Conservation (phyloP, 2,797 vertebrate genomes). For the Prunella strophiata region DNA sequence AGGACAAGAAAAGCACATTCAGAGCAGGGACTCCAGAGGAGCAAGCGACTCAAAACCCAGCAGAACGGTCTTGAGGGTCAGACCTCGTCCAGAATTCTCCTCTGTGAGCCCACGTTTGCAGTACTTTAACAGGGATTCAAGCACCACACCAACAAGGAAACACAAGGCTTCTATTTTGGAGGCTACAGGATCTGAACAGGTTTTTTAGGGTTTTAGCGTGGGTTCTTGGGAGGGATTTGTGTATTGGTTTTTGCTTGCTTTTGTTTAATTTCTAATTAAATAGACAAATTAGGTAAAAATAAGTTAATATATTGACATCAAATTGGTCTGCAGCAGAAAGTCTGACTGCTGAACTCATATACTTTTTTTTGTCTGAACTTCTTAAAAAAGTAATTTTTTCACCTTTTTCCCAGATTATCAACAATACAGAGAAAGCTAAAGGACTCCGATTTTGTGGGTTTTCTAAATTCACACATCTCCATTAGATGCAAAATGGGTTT, state of each 20-base stretch:
- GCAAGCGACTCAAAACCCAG: neutral
- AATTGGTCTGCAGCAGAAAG: neutral
- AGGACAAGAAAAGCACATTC: neutral
- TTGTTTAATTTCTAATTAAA: neutral
- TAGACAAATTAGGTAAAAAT: neutral
- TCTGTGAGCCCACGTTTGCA: neutral
- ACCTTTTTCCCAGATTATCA: neutral
- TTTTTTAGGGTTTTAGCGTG: too few relatives aligned
- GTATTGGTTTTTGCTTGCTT: neutral
- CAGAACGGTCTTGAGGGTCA: neutral
- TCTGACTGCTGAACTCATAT: neutral
- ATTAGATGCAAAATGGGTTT: neutral
- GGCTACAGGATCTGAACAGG: neutral
- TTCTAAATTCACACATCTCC: neutral
- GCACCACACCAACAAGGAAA: neutral
- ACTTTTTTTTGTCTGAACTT: neutral
- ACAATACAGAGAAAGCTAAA: neutral
- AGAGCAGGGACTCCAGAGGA: neutral
- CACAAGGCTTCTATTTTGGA: neutral
- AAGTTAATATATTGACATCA: neutral
- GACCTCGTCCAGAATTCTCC: neutral
- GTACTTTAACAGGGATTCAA: neutral
- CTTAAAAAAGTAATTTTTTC: neutral
- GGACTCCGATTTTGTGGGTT: neutral
- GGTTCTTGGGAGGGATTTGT: accelerated